phyloP scores from a whole-genome alignment of 2,888 invertebrate species.

The Stenichneumon culpator region DNA sequence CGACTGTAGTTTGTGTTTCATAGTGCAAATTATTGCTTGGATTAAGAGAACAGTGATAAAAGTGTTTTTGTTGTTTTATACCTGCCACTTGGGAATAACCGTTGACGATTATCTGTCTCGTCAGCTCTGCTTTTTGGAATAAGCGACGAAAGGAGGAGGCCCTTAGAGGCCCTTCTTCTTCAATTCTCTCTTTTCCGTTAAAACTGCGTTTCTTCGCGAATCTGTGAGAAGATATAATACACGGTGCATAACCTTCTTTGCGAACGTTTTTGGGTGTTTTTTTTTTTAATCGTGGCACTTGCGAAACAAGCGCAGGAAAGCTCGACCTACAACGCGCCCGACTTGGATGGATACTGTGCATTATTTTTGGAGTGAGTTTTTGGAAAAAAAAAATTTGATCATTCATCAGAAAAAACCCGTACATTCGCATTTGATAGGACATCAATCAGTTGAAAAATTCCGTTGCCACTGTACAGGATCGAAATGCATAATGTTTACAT shows the following conservation, averaged over 20 bases:
- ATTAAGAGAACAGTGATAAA: conserved; percentile 31
- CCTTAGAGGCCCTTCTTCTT: conserved; percentile 50
- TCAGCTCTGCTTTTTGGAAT: conserved; percentile 13
- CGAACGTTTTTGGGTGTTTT: conserved; percentile 8
- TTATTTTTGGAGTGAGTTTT: conserved; percentile 85
- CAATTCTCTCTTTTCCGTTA: conserved; percentile 1
- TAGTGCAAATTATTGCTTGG: background rate
- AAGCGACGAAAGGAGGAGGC: conserved; percentile 56
- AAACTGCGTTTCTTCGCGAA: conserved; percentile 4
- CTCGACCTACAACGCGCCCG: conserved; percentile 72
- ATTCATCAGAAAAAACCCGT: background rate
- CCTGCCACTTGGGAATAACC: conserved; percentile 38
- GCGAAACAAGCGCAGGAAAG: conserved; percentile 68
- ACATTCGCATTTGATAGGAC: background rate
- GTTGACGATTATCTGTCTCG: conserved; percentile 39
- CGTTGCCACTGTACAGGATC: background rate
- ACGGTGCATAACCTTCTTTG: conserved; percentile 2
- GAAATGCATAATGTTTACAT: conserved; percentile 9
- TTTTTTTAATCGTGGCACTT: conserved; percentile 64
- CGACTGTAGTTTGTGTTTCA: conserved; percentile 15
- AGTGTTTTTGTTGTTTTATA: conserved; percentile 19
- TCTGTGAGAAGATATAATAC: conserved; percentile 6
- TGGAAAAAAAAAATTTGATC: conserved; percentile 41
- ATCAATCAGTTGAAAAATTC: background rate
- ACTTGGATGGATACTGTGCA: conserved; percentile 85